These are phyloP conservation scores for Drosophila dives DNA, from an alignment of 2,888 invertebrate species.

Conservation along the genomic window DNA sequence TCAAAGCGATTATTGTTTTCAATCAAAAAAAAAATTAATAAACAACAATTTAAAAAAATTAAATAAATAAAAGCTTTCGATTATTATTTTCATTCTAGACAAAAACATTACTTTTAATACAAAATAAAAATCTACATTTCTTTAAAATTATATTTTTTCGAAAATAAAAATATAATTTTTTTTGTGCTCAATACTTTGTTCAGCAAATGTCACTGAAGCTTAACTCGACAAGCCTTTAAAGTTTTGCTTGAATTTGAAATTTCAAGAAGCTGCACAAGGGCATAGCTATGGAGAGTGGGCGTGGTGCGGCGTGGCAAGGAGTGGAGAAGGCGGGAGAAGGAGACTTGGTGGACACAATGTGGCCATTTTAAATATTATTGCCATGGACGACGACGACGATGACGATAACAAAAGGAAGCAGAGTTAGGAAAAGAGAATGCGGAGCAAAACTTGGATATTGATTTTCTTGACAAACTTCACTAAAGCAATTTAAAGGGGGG, in stretches of 20 bases:
- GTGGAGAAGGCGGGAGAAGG: conserved; percentile 8
- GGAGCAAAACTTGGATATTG: conserved; percentile 30
- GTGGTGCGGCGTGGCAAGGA: not conserved
- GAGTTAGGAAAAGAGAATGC: conserved; percentile 11
- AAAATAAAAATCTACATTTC: not conserved
- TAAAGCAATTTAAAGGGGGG: conserved; percentile 3
- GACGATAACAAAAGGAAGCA: conserved; percentile 39
- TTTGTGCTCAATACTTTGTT: not conserved
- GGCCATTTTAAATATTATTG: conserved; percentile 75
- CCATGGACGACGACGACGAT: conserved; percentile 64
- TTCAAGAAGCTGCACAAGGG: conserved; percentile 61
- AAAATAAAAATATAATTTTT: not conserved
- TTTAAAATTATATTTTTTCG: not conserved
- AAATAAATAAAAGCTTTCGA: too few relatives aligned
- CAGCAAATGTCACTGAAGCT: conserved; percentile 9
- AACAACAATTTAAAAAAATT: not conserved
- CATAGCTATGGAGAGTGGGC: not conserved
- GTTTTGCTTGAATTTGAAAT: conserved; percentile 22
- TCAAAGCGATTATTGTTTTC: not conserved
- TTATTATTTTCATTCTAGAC: not conserved
- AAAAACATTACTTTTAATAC: not conserved
- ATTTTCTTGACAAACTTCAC: conserved; percentile 51
- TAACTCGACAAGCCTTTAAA: not conserved
- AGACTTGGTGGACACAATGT: conserved; percentile 30
- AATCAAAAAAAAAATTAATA: not conserved